Evolutionary conservation across 1,140 invertebrate species (phyloP).

Genomic region (Dinoponera quadriceps): DNA sequence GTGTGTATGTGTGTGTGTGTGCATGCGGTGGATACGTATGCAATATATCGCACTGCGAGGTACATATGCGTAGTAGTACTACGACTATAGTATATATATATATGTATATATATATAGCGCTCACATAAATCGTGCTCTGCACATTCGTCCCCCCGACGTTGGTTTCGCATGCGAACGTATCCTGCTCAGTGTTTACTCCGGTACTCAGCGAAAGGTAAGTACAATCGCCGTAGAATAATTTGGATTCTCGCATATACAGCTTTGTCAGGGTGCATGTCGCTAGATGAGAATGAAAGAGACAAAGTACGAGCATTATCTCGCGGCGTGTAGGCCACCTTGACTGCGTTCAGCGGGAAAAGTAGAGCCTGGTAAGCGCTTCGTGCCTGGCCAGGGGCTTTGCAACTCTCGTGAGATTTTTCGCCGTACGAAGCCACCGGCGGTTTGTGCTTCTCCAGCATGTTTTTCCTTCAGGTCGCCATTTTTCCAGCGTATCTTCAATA

Average conservation of each 20-base stretch:
- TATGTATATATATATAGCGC: neutral
- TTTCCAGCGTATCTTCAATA: too few species aligned
- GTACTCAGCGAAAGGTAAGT: slow-evolving; percentile 44
- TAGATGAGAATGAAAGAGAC: neutral
- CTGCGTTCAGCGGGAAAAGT: too few species aligned
- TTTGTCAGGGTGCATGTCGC: neutral
- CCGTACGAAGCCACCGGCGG: too few species aligned
- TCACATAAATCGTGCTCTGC: slow-evolving; percentile 15
- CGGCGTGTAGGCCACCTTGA: neutral
- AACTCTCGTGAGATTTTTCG: too few species aligned
- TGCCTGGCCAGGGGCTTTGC: too few species aligned
- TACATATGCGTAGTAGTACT: neutral
- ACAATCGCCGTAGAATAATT: neutral
- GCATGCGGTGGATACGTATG: neutral
- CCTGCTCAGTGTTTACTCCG: slow-evolving; percentile 17
- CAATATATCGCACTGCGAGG: neutral
- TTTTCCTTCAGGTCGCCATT: too few species aligned
- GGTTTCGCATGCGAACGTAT: slow-evolving; percentile 25
- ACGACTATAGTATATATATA: neutral
- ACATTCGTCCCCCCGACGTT: slow-evolving; percentile 2
- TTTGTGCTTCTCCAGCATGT: too few species aligned
- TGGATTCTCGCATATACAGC: neutral
- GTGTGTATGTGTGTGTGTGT: neutral
- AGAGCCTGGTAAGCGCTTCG: too few species aligned
- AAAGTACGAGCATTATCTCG: neutral